Conservation (phyloP, 2,113 vertebrate species). For the Chionodraco myersi region DNA sequence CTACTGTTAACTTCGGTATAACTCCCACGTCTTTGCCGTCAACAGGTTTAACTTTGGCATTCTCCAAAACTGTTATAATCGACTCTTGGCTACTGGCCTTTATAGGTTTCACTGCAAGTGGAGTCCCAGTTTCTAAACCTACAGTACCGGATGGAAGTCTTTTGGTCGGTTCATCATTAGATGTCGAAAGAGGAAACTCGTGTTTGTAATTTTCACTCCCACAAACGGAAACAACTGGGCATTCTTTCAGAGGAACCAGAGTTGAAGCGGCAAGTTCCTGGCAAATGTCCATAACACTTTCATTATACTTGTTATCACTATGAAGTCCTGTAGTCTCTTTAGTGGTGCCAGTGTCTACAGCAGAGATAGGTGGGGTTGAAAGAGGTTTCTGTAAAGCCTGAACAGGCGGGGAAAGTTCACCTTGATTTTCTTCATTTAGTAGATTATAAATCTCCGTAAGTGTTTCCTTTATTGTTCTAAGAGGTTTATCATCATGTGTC, state of each 20-base stretch:
- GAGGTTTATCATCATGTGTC: background rate
- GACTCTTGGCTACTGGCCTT: conserved; percentile 5
- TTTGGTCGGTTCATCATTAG: conserved; percentile 3
- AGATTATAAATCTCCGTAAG: conserved; percentile 58
- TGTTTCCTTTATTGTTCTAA: conserved; percentile 47
- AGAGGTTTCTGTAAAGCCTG: conserved; percentile 17
- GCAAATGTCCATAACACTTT: conserved; percentile 27
- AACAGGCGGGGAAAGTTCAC: background rate
- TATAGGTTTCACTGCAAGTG: conserved; percentile 5
- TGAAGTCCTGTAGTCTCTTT: background rate
- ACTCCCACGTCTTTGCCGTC: conserved; percentile 9
- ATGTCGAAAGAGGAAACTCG: background rate
- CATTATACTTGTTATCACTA: conserved; percentile 12
- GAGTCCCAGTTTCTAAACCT: conserved; percentile 14
- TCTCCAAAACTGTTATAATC: background rate
- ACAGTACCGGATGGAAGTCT: conserved; percentile 7
- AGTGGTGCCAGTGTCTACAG: conserved; percentile 5
- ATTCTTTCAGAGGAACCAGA: conserved; percentile 8
- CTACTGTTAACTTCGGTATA: conserved; percentile 4
- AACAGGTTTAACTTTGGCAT: conserved; percentile 20
- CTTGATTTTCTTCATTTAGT: conserved; percentile 31
- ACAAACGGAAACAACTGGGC: conserved; percentile 6
- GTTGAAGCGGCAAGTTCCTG: conserved; percentile 18
- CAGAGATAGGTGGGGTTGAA: conserved; percentile 28
- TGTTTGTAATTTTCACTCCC: background rate